Conservation (phyloP, 2,888 invertebrate species). For the Tetheella fluctuosa region DNA sequence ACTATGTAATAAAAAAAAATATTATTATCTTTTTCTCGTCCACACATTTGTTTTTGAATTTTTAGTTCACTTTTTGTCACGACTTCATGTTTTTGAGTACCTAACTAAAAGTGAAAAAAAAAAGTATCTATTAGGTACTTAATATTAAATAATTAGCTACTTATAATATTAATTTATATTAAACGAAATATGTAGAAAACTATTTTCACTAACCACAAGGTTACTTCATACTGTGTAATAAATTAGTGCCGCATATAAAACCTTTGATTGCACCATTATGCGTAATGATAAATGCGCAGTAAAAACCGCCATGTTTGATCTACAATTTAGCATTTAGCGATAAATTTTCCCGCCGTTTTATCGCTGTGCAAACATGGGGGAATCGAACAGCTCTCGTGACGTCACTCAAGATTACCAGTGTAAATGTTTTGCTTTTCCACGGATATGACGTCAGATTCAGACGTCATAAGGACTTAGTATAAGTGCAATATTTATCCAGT, state of each 20-base stretch:
- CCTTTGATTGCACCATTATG: neutral
- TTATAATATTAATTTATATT: too few species aligned
- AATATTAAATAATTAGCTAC: too few species aligned
- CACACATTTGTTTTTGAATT: too few species aligned
- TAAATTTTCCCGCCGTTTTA: neutral
- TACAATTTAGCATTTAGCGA: neutral
- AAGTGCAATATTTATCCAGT: neutral
- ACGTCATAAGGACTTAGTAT: neutral
- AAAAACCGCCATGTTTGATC: constrained; percentile 1
- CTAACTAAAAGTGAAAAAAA: too few species aligned
- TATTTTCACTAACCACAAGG: too few species aligned
- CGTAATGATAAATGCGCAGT: neutral
- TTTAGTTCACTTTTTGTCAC: too few species aligned
- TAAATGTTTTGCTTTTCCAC: neutral
- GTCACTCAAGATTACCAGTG: neutral
- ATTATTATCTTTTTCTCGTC: too few species aligned
- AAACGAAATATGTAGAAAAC: too few species aligned
- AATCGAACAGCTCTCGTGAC: neutral
- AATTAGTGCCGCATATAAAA: neutral
- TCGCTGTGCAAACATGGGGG: neutral
- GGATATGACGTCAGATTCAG: neutral
- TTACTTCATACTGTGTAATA: too few species aligned
- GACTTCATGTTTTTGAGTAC: too few species aligned
- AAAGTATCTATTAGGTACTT: too few species aligned
- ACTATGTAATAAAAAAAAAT: too few species aligned